Base-by-base conservation (phyloP, 2,797 vertebrate species). In the Crax fasciolata region DNA sequence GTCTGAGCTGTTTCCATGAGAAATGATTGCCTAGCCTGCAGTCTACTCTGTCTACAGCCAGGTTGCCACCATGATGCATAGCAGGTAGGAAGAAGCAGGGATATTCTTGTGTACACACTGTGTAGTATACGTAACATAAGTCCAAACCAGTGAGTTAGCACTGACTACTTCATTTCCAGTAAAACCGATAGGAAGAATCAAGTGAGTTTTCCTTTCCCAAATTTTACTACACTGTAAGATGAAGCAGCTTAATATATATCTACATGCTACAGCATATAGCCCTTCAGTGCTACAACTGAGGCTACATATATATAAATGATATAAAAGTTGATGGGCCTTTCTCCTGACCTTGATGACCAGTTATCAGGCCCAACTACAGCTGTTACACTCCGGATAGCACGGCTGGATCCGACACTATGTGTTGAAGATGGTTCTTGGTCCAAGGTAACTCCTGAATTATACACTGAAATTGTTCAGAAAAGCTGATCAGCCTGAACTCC, bases 241-340 rank as follows among this genome's bases (percentile, higher is more conserved):
- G 32, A 71, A 41, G 46, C 7, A 80, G 14, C 24, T 79, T 74
- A 35, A 6, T 41, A 57, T 65, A 20, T 35, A 32, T 9, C 14
- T 10, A 24, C 4, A n/a, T 14, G 4, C 1, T 3, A 68, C 20
- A 58, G 7, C 1, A 0, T 48, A 16, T 6, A 48, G 28, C 11
- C 32, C 13, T 61, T 62, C 28, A 20, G 13, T 62, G 54, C 61
- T 62, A 18, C 24, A 68, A 5, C 11, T 23, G 43, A 25, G 27
- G 25, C 19, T 72, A 13, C 3, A 14, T 9, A 59, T 43, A 7
- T 30, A 30, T 7, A 65, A 52, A 12, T 17, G n/a, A n/a, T 24
- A 18, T 44, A 35, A 52, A 39, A 14, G 8, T 52, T 52, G 5
- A 10, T 32, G 68, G 17, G 10, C 24, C 17, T 57, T 13, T 35